Base-by-base conservation (phyloP, 2,888 invertebrate genomes). In the Eupithecia dodoneata region DNA sequence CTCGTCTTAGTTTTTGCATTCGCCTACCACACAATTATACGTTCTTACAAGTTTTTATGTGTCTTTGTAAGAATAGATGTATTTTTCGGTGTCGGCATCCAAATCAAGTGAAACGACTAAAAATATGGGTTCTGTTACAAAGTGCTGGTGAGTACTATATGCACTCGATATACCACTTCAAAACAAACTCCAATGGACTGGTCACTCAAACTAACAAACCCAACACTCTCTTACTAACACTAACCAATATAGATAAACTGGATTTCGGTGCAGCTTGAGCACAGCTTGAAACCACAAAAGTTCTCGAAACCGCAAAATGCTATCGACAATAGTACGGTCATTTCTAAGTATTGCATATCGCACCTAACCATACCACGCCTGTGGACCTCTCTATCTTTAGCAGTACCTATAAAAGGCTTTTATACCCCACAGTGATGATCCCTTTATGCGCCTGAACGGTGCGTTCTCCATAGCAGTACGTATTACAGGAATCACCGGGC, bases 401-500 rank as follows among this genome's bases (percentile, higher is more conserved):
- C 30, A 63, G 30, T 30, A 63, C 10, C 63, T 63, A 18, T 59
- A 59, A 9, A 59, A 59, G 9, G 55, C 63, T 59, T 59, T 59
- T 18, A 59, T 30, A 30, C n/a, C 59, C 59, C 55, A 3, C 30
- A 5, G 4, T 2, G 15, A 66, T 15, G 13, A 42, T 44, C 45
- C 15, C 47, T 30, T 13, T 9, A 55, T 69, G 72, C 47, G 47
- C 69, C 45, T 72, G 15, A 45, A 55, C 12, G 66, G 71, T 59
- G 52, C 65, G 49, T 70, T 75, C 70, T 71, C 74, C 44, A 77
- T 77, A 44, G 52, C 7, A 47, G 65, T 67, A 65, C 71, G 55
- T 72, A 67, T 77, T 76, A 10, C 78, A 71, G 78, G 72, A 76
- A 71, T 72, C 72, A 18, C 71, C 75, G 66, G 59, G 66, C 12